phyloP scores from a whole-genome alignment of 2,113 vertebrate genomes.

The Pituophis catenifer region DNA sequence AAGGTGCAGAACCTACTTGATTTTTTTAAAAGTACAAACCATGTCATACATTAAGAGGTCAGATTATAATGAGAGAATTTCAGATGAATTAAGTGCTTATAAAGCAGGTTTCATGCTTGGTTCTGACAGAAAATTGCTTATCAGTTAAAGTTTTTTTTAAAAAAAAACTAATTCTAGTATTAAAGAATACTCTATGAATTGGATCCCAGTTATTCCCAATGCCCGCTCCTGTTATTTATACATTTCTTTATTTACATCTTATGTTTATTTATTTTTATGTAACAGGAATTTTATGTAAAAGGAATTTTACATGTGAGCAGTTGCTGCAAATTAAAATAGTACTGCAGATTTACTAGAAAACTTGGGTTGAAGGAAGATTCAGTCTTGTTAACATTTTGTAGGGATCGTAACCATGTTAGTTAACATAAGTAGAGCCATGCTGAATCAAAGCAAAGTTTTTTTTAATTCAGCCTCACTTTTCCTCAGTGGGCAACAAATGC shows the following conservation, averaged over 20 bases:
- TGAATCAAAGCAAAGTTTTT: background rate
- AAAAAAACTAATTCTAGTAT: background rate
- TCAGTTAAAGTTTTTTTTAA: background rate
- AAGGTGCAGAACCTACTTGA: background rate
- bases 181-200: background rate
- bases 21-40: background rate
- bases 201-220: background rate
- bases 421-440: background rate
- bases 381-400: background rate
- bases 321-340: background rate
- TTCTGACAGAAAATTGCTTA: background rate
- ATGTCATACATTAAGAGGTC: background rate
- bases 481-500: background rate
- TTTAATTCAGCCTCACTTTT: background rate
- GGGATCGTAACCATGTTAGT: background rate
- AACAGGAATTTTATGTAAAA: background rate
- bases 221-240: background rate
- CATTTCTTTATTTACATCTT: background rate
- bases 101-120: slow-evolving; percentile 1
- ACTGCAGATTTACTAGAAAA: background rate
- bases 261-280: background rate
- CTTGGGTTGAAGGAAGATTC: background rate
- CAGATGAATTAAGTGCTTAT: slow-evolving; percentile 12
- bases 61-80: background rate
- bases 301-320: background rate